Evolutionary conservation across 1,140 invertebrate genomes (phyloP).

Genomic region (silkworm (Bombyx mori)): DNA sequence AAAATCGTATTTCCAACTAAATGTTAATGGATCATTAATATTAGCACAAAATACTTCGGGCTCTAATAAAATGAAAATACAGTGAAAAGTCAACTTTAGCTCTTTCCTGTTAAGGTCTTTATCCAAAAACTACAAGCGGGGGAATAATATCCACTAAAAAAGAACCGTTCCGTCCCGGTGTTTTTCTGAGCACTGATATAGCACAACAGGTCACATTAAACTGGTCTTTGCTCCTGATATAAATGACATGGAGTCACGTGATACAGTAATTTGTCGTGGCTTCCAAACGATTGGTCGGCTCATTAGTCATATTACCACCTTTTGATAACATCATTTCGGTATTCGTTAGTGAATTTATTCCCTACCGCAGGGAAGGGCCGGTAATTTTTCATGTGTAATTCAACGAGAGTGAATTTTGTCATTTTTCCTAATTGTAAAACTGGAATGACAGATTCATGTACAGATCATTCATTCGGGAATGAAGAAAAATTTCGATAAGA

Average conservation of each 20-base stretch:
- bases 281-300: constrained; percentile 54
- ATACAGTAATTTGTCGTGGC: constrained; percentile 59
- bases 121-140: not conserved
- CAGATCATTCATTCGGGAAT: too few species aligned
- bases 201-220: constrained; percentile 13
- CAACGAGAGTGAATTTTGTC: too few species aligned
- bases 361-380: not conserved
- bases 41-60: too few species aligned
- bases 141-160: not conserved
- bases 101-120: not conserved
- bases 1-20: too few species aligned
- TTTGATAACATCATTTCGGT: constrained; percentile 53
- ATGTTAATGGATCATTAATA: too few species aligned
- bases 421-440: too few species aligned
- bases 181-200: not conserved
- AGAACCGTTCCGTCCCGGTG: not conserved
- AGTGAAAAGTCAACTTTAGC: too few species aligned
- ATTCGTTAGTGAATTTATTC: constrained; percentile 2
- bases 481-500: too few species aligned
- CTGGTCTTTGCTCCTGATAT: constrained; percentile 30
- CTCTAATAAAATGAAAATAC: too few species aligned
- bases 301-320: constrained; percentile 66
- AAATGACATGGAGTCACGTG: constrained; percentile 52
- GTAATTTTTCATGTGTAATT: not conserved
- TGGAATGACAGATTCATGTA: too few species aligned